Evolutionary conservation across 2,888 invertebrate genomes (phyloP).

Genomic region (Neoaliturus tenellus): DNA sequence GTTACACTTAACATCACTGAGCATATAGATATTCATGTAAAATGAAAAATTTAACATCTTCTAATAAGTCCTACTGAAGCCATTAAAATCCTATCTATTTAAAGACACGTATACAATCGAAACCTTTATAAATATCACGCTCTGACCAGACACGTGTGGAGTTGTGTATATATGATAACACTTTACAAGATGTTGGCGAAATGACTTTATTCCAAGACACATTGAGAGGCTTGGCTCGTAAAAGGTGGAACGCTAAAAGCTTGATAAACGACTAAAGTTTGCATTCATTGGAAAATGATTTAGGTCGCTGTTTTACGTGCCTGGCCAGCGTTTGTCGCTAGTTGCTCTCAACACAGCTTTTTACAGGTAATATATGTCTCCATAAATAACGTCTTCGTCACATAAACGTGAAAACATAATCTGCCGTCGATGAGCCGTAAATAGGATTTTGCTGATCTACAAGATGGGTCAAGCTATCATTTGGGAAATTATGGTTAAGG

Average conservation of each 20-base stretch:
- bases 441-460: too few species aligned
- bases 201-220: background rate
- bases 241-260: constrained; percentile 21
- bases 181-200: background rate
- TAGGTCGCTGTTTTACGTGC: constrained; percentile 1
- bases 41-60: too few species aligned
- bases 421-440: background rate
- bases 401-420: background rate
- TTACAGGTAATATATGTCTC: background rate
- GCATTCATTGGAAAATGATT: constrained; percentile 33
- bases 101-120: too few species aligned
- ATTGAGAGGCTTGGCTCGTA: constrained; percentile 14
- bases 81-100: too few species aligned
- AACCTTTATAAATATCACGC: too few species aligned
- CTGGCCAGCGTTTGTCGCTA: background rate
- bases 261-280: constrained; percentile 33
- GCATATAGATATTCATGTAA: too few species aligned
- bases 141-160: too few species aligned
- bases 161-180: too few species aligned
- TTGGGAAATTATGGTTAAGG: too few species aligned
- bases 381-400: background rate
- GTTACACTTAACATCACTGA: too few species aligned
- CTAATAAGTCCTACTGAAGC: too few species aligned
- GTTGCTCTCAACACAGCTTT: background rate
- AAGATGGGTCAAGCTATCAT: too few species aligned